These are phyloP conservation scores for Whitmania pigra DNA, from an alignment of 1,140 invertebrate species.

Conservation along the genomic window DNA sequence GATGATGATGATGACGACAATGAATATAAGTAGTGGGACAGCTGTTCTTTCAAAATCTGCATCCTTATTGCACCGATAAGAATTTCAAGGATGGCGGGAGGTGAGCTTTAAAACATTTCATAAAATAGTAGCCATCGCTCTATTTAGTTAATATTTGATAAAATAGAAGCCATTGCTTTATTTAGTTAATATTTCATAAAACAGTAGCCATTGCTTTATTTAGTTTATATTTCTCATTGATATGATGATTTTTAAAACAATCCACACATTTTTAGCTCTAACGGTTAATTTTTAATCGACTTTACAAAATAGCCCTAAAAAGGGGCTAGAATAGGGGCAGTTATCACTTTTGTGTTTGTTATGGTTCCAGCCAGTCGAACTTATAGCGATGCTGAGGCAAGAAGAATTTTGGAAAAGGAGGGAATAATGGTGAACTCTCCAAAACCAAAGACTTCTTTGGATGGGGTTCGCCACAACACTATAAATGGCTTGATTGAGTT, in stretches of 20 bases:
- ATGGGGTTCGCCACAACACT: background rate
- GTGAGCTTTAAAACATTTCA: background rate
- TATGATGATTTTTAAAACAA: no score
- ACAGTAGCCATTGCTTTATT: no score
- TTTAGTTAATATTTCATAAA: no score
- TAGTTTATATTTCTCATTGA: background rate
- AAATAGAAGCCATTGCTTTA: background rate
- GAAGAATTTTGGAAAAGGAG: background rate
- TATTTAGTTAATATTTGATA: no score
- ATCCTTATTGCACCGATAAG: background rate
- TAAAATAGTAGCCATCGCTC: background rate
- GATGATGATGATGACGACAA: no score
- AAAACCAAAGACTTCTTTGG: conserved; percentile 9
- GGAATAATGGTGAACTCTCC: background rate
- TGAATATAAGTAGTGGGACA: background rate
- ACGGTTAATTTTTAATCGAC: no score
- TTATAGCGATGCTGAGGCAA: background rate
- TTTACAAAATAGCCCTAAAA: no score
- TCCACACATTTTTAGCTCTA: no score
- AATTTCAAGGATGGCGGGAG: background rate
- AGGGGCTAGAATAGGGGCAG: no score
- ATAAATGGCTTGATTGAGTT: background rate
- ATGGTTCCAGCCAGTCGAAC: background rate
- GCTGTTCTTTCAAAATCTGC: background rate
- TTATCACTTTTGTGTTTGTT: no score